Evolutionary conservation across 2,888 invertebrate species (phyloP), one percentile per base, ranked within the genome.

Genomic region (Gerris lacustris): DNA sequence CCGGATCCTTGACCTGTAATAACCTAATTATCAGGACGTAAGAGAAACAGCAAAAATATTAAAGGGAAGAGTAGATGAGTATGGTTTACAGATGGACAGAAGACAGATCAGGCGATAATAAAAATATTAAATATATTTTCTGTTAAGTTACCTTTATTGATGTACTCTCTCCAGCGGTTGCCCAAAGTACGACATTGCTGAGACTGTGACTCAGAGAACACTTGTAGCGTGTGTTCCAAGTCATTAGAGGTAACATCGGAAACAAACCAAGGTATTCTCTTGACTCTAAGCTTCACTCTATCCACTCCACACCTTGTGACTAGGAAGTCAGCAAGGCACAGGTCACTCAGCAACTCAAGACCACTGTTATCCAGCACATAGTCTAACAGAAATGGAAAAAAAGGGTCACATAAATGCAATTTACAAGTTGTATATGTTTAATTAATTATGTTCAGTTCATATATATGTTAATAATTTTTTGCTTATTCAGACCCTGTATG

Each of bases 181-280:
- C 85, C 89, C 11, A 89, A 77, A 2, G 76, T 73, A 70, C 79
- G 79, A 63, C 85, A 74, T 79, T 72, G 31, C 15, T 69, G 67
- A 7, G 47, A 44, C 6, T 47, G 6, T 43, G 62, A 31, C 18
- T 31, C 44, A 6, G 67, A 47, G 7, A 74, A 62, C 17, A 66
- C 79, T 2, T 84, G 77, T 18, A 94, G 75, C 0, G 85, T 83
- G 88, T 89, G 90, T 77, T 84, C 76, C 71, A 96, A 89, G 82
- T 99, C 98, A 2, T 79, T 76, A 1, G 77, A 78, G 18, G 88
- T 92, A 0, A 89, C 91, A 79, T 99, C 98, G 0, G 96, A 97
- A 7, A 99, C 88, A 80, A 91, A 99, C 98, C 98, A 99, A 0
- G 97, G 96, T 74, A 93, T 88, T 5, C 85, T 83, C 83, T 98